Conservation (phyloP, 2,888 invertebrate species). For the Scaptomyza reducta region DNA sequence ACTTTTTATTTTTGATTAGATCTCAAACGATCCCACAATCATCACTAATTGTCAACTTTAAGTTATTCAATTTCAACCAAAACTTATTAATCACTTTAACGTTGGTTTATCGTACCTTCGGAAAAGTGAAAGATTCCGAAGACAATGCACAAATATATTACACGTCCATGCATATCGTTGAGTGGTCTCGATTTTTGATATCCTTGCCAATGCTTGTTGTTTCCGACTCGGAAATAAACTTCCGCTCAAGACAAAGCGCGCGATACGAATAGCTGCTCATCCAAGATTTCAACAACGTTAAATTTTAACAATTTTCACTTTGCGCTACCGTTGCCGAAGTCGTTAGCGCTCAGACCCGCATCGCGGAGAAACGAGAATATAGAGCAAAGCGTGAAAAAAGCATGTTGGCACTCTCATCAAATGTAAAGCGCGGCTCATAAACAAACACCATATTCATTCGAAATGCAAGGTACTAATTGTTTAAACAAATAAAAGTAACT, state of each 20-base stretch:
- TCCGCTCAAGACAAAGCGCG: slow-evolving; percentile 62
- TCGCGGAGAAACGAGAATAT: slow-evolving; percentile 53
- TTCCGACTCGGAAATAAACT: slow-evolving; percentile 34
- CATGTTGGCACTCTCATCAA: slow-evolving; percentile 35
- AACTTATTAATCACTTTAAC: background rate
- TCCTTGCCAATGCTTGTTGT: slow-evolving; percentile 44
- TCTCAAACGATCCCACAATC: background rate
- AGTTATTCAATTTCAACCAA: background rate
- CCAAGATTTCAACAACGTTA: slow-evolving; percentile 52
- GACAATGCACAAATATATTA: slow-evolving; percentile 63
- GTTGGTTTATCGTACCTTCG: slow-evolving; percentile 74
- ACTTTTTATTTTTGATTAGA: background rate
- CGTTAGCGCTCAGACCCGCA: slow-evolving; percentile 22
- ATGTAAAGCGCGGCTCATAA: slow-evolving; percentile 7
- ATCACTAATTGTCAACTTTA: background rate
- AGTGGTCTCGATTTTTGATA: slow-evolving; percentile 11
- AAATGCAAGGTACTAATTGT: slow-evolving; percentile 52
- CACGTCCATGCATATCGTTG: slow-evolving; percentile 56
- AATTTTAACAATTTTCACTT: slow-evolving; percentile 77
- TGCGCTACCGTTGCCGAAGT: slow-evolving; percentile 16
- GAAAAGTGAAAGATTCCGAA: slow-evolving; percentile 82
- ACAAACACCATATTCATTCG: slow-evolving; percentile 6
- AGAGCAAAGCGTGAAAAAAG: slow-evolving; percentile 74
- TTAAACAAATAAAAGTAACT: slow-evolving; percentile 43
- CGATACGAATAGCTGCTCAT: slow-evolving; percentile 70